phyloP scores from a whole-genome alignment of 2,797 vertebrate species.

The Arnoldichthys spilopterus region DNA sequence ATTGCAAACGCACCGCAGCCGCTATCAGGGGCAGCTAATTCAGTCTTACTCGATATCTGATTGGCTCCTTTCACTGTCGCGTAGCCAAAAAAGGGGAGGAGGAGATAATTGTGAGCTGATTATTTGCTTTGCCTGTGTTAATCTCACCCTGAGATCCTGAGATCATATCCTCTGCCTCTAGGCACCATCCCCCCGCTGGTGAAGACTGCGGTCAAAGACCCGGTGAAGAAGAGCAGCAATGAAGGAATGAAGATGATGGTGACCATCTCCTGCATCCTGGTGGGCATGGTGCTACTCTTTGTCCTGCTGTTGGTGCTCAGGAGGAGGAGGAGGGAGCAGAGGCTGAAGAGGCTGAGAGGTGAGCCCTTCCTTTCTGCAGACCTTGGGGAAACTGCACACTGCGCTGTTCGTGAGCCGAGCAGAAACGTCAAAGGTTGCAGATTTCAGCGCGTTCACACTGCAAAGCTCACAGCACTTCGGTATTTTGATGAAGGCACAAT shows the following conservation, averaged over 20 bases:
- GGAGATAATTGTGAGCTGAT: background rate
- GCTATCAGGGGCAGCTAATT: conserved; percentile 12
- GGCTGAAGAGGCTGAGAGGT: conserved; percentile 96
- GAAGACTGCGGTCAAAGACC: conserved; percentile 89
- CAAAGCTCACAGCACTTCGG: background rate
- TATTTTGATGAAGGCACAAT: background rate
- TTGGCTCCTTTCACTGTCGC: background rate
- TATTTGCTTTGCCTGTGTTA: conserved; percentile 4
- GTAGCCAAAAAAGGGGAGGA: background rate
- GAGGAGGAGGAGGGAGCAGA: conserved; percentile 92
- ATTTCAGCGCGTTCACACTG: background rate
- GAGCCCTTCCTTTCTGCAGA: conserved; percentile 59
- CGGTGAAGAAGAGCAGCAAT: conserved; percentile 83
- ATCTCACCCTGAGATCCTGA: background rate
- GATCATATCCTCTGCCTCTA: conserved; percentile 59
- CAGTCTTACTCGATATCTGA: background rate
- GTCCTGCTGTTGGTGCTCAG: conserved; percentile 89
- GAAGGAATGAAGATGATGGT: conserved; percentile 97
- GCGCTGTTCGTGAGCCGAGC: background rate
- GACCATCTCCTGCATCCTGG: conserved; percentile 94
- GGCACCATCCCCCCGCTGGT: conserved; percentile 96
- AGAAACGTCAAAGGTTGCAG: background rate
- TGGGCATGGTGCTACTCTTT: conserved; percentile 89
- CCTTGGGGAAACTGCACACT: background rate
- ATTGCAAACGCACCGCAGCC: conserved; percentile 10